These are phyloP conservation scores for Nylanderia fulva DNA, from an alignment of 1,140 invertebrate genomes.

Conservation along the genomic window DNA sequence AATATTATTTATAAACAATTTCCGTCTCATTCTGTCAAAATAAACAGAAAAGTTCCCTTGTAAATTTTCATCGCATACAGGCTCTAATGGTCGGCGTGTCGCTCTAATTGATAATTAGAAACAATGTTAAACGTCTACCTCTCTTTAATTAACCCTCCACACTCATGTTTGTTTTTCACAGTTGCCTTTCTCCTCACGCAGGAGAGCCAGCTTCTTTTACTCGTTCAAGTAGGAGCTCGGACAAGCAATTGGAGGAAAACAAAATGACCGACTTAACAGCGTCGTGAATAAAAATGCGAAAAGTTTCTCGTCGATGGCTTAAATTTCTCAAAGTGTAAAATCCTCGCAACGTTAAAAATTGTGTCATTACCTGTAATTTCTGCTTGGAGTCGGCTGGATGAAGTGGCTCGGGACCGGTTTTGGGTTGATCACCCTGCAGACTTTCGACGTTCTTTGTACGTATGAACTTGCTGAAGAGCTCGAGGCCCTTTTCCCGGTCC, in stretches of 20 bases:
- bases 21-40: not conserved
- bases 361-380: constrained; percentile 88
- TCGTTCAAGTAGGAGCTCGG: not conserved
- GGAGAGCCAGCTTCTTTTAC: not conserved
- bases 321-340: not conserved
- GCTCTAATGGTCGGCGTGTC: not conserved
- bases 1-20: no score
- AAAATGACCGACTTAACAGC: not conserved
- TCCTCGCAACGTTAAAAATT: not conserved
- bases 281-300: not conserved
- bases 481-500: constrained; percentile 88
- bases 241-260: constrained; percentile 4
- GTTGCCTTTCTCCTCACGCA: not conserved
- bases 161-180: not conserved
- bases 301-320: not conserved
- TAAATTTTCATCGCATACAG: not conserved
- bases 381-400: constrained; percentile 87
- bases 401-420: constrained; percentile 81
- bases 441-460: constrained; percentile 91
- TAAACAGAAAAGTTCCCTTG: not conserved
- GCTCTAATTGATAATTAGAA: constrained; percentile 33
- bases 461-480: constrained; percentile 91
- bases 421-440: constrained; percentile 87
- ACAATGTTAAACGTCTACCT: not conserved
- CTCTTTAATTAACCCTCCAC: not conserved